Evolutionary conservation across 1,140 invertebrate species (phyloP), one percentile per base, ranked within the genome.

Genomic region (Aporrectodea caliginosa): DNA sequence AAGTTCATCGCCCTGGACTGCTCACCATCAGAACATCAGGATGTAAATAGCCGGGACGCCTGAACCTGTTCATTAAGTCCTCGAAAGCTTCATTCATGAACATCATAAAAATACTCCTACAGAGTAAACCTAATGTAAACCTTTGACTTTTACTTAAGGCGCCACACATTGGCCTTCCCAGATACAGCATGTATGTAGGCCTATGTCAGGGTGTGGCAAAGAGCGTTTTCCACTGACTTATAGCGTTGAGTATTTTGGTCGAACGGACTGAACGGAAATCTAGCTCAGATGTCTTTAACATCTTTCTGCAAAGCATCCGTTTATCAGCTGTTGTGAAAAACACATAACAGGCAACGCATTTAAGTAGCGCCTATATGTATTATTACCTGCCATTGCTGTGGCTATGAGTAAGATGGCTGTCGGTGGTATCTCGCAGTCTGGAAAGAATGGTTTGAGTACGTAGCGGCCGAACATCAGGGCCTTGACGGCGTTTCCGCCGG

Each of bases 401-500:
- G 75, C 75, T n/a, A 76, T 1, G 43, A 32, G 43, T 2, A 43
- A 31, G 27, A 58, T 27, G 29, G 75, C 33, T 1, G 30, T 58
- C 16, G 16, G n/a, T 1, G 75, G 75, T 27, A 76, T 68, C 35
- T 85, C 80, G 81, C 87, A 88, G 32, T 83, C 78, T 16, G 82
- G 80, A 75, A 87, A 88, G n/a, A 87, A 34, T 16, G 87, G 87
- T 73, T 88, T 84, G 16, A 88, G 82, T 33, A 84, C 82, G 73
- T 88, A 88, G 75, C 87, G 84, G 14, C 86, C 86, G 81, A 88
- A 87, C 1, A 86, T 87, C 75, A 88, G 79, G 0, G 86, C 83
- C 16, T 87, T 86, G 6, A 88, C 83, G 2, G 86, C 85, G 34
- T 88, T 86, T 94, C 84, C 84, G 70, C 84, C 85, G 12, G 97